phyloP scores from a whole-genome alignment of 2,888 invertebrate genomes.

The Limenitis camilla region DNA sequence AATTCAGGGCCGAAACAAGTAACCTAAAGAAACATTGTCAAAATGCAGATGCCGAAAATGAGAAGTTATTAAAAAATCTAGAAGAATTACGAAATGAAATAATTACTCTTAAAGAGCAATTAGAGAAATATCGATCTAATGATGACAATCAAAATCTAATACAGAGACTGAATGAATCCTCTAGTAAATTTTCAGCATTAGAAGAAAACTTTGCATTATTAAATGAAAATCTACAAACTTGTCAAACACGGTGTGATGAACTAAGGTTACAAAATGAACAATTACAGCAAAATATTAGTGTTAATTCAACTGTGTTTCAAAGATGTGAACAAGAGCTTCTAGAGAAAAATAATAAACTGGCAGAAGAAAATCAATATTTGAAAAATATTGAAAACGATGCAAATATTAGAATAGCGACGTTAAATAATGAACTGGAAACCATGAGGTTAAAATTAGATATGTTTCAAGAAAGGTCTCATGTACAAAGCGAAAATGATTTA shows the following conservation, averaged over 20 bases:
- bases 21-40: constrained; percentile 4
- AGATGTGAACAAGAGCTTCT: constrained; percentile 25
- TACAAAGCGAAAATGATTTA: constrained; percentile 17
- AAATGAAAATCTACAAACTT: constrained; percentile 11
- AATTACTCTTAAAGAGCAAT: constrained; percentile 36
- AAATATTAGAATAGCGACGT: constrained; percentile 30
- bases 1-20: constrained; percentile 43
- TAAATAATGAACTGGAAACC: constrained; percentile 39
- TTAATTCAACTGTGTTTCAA: constrained; percentile 35
- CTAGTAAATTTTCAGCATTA: constrained; percentile 7
- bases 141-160: constrained; percentile 12
- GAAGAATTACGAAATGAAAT: constrained; percentile 14
- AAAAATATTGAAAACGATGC: constrained; percentile 34
- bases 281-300: constrained; percentile 35
- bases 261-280: constrained; percentile 32
- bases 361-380: constrained; percentile 33
- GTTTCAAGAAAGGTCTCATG: not conserved
- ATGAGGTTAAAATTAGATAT: constrained; percentile 14
- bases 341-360: constrained; percentile 31
- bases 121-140: constrained; percentile 24
- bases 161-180: constrained; percentile 12
- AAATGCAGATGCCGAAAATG: not conserved
- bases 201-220: constrained; percentile 10
- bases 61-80: not conserved
- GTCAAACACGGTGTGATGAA: constrained; percentile 25